phyloP scores from a whole-genome alignment of 2,888 invertebrate genomes.

The Phymatocera aterrima region DNA sequence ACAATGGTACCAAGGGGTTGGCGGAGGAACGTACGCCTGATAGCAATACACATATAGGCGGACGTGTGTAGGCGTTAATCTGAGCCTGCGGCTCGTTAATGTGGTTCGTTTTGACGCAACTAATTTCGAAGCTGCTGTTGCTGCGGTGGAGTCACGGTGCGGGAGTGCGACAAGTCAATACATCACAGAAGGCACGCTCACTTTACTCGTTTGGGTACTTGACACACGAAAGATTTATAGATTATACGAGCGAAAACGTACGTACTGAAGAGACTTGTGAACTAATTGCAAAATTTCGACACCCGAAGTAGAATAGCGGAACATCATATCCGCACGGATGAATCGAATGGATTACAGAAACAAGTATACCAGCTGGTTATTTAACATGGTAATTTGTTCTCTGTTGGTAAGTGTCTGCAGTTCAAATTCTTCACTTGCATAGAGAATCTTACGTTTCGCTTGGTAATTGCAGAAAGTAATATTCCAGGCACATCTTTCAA shows the following conservation, averaged over 20 bases:
- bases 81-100: conserved; percentile 10
- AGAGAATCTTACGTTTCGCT: background rate
- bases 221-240: too few relatives aligned
- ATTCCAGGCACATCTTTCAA: conserved; percentile 26
- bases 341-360: too few relatives aligned
- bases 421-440: background rate
- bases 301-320: too few relatives aligned
- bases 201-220: too few relatives aligned
- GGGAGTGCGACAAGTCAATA: conserved; percentile 1
- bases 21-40: background rate
- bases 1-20: background rate
- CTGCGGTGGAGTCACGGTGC: background rate
- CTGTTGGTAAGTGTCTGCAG: background rate
- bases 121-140: conserved; percentile 6
- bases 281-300: too few relatives aligned
- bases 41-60: conserved; percentile 18
- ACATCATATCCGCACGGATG: too few relatives aligned
- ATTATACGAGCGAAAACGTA: too few relatives aligned
- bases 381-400: background rate
- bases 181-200: background rate
- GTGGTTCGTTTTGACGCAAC: conserved; percentile 7
- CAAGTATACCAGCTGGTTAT: too few relatives aligned
- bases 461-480: conserved; percentile 19
- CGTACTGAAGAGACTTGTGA: too few relatives aligned
- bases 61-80: background rate